Conservation (phyloP, 2,797 vertebrate species). For the Parauchenoglanis punctatus region DNA sequence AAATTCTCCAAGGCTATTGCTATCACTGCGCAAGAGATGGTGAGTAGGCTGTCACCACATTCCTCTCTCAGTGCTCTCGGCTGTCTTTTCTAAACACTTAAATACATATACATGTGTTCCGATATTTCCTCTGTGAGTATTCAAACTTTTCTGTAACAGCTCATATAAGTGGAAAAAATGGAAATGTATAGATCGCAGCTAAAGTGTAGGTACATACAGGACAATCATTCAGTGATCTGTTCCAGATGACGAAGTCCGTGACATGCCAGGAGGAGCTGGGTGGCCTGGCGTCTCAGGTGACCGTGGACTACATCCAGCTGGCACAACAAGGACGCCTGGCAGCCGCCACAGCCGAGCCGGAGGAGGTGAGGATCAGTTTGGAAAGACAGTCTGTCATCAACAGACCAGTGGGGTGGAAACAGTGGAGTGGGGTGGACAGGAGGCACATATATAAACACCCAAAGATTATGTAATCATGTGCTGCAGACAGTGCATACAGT, state of each 20-base stretch:
- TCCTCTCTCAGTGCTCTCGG: neutral
- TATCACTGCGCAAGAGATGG: conserved; percentile 98
- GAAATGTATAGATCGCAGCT: neutral
- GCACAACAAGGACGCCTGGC: conserved; percentile 94
- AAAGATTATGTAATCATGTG: conserved; percentile 4
- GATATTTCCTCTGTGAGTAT: neutral
- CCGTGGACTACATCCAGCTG: conserved; percentile 93
- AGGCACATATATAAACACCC: conserved; percentile 9
- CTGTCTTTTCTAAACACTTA: conserved; percentile 9
- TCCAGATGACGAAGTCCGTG: conserved; percentile 97
- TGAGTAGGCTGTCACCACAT: conserved; percentile 68
- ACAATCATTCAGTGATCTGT: conserved; percentile 23
- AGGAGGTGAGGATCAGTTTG: conserved; percentile 83
- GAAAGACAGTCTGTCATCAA: conserved; percentile 15
- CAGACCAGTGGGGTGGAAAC: conserved; percentile 31
- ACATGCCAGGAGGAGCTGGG: conserved; percentile 97
- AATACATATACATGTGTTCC: neutral
- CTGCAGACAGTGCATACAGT: neutral
- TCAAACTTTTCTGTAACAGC: neutral
- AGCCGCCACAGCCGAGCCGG: conserved; percentile 91
- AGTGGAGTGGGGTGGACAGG: neutral
- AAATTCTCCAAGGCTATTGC: conserved; percentile 97
- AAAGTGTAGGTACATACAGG: neutral
- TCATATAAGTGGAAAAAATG: neutral
- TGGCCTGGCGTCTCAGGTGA: conserved; percentile 96